Evolutionary conservation across 2,888 invertebrate species (phyloP).

Genomic region (Corythucha ciliata): DNA sequence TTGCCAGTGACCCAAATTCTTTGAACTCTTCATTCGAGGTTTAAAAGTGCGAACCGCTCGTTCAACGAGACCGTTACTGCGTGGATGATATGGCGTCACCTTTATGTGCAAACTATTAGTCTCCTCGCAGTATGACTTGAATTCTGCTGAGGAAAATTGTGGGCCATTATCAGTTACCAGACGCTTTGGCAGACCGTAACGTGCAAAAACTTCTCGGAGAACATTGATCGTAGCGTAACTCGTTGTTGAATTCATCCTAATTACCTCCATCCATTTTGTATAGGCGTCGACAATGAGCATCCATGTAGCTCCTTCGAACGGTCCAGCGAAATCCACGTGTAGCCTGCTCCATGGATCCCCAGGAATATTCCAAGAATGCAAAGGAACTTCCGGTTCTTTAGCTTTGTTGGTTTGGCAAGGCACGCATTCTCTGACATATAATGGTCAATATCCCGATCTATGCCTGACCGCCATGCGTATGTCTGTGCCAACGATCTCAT

Average conservation of each 20-base stretch:
- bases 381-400: slow-evolving; percentile 25
- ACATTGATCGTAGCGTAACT: neutral
- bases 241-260: slow-evolving; percentile 19
- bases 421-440: neutral
- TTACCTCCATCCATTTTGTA: slow-evolving; percentile 28
- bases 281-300: slow-evolving; percentile 34
- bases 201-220: slow-evolving; percentile 14
- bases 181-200: slow-evolving; percentile 29
- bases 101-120: slow-evolving; percentile 2
- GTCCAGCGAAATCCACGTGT: slow-evolving; percentile 34
- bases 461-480: slow-evolving; percentile 1
- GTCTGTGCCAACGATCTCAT: neutral
- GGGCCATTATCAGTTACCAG: slow-evolving; percentile 8
- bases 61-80: slow-evolving; percentile 35
- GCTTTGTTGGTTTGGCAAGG: slow-evolving; percentile 27
- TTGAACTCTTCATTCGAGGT: slow-evolving; percentile 18
- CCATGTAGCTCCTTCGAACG: slow-evolving; percentile 30
- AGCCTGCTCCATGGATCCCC: slow-evolving; percentile 30
- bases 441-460: slow-evolving; percentile 5
- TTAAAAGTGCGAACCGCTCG: slow-evolving; percentile 35
- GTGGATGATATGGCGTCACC: slow-evolving; percentile 30
- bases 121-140: neutral
- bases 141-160: neutral
- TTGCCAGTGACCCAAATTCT: slow-evolving; percentile 19
- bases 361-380: slow-evolving; percentile 32